Evolutionary conservation across 2,797 vertebrate species (phyloP).

Genomic region (Tauraco hartlaubi): DNA sequence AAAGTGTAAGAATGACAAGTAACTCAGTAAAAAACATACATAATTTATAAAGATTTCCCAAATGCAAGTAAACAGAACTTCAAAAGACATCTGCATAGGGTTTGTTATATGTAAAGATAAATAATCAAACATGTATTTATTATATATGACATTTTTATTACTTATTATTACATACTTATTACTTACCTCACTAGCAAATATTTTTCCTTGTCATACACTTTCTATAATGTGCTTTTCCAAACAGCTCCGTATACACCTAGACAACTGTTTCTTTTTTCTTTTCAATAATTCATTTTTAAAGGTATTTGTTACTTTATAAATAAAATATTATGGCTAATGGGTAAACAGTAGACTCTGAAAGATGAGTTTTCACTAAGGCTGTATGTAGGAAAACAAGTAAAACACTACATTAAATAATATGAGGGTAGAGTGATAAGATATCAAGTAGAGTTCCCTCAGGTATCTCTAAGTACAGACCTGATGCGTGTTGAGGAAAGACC

Average conservation of each 20-base stretch:
- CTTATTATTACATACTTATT: not conserved
- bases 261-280: not conserved
- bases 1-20: not conserved
- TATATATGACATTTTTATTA: not conserved
- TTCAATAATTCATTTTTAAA: not conserved
- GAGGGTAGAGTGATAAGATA: not conserved
- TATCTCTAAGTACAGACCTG: not conserved
- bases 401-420: not conserved
- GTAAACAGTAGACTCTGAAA: not conserved
- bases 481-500: not conserved
- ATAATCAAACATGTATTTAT: not conserved
- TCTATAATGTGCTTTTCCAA: not conserved
- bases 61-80: not conserved
- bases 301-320: not conserved
- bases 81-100: not conserved
- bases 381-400: not conserved
- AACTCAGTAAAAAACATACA: not conserved
- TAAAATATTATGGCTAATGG: fast-evolving
- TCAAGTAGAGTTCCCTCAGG: not conserved
- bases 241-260: not conserved
- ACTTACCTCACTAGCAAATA: not conserved
- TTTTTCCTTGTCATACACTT: not conserved
- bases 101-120: not conserved
- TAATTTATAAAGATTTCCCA: not conserved
- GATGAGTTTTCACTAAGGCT: not conserved